Evolutionary conservation across 1,140 invertebrate species (phyloP).

Genomic region (Drosophila repletoides): DNA sequence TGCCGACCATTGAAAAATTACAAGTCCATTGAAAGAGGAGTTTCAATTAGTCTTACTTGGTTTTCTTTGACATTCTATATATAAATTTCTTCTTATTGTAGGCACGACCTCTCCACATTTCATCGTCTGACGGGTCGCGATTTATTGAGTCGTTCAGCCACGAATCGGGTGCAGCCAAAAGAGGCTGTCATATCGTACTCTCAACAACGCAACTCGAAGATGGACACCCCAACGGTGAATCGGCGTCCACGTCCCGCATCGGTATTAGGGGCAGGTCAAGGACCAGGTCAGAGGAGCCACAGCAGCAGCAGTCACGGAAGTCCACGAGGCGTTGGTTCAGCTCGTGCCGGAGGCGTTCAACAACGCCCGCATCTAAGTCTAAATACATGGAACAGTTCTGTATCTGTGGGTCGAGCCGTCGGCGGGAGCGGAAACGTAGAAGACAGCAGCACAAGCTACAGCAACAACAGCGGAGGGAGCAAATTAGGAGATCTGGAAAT

Average conservation of each 20-base stretch:
- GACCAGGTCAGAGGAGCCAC: slow-evolving; percentile 31
- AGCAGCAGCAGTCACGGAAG: slow-evolving; percentile 70
- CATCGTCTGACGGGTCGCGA: slow-evolving; percentile 82
- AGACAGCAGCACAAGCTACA: slow-evolving; percentile 68
- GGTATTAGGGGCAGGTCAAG: background rate
- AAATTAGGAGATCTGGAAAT: slow-evolving; percentile 83
- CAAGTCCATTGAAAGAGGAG: too few species aligned
- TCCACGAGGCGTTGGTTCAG: slow-evolving; percentile 68
- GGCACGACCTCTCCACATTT: slow-evolving; percentile 83
- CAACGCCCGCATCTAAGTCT: slow-evolving; percentile 65
- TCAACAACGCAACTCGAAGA: slow-evolving; percentile 83
- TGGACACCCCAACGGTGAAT: slow-evolving; percentile 82
- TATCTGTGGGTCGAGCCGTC: slow-evolving; percentile 69
- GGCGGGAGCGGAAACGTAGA: slow-evolving; percentile 60
- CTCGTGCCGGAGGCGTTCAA: slow-evolving; percentile 58
- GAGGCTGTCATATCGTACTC: slow-evolving; percentile 82
- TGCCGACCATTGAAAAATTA: too few species aligned
- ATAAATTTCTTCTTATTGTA: too few species aligned
- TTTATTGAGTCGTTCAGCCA: slow-evolving; percentile 82
- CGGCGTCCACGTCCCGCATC: slow-evolving; percentile 69
- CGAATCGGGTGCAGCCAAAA: slow-evolving; percentile 82
- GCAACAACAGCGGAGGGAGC: slow-evolving; percentile 71
- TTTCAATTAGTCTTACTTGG: too few species aligned
- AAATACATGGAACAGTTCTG: slow-evolving; percentile 82
- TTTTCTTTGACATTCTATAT: background rate